Evolutionary conservation across 1,140 invertebrate species (phyloP).

Genomic region (Bombus waltoni): DNA sequence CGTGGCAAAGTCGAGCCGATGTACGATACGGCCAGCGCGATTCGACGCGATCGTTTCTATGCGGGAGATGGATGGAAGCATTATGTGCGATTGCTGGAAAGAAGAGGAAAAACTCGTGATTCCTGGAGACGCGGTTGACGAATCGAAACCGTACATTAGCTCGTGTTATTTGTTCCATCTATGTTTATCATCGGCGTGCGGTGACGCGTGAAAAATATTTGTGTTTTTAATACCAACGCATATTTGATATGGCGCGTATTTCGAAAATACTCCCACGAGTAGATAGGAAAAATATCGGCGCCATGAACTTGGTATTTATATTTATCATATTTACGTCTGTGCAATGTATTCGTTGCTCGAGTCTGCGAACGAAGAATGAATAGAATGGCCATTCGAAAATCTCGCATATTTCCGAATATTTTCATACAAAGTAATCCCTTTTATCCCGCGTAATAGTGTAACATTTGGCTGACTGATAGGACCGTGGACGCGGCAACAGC

Average conservation of each 20-base stretch:
- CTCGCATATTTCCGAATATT: no score
- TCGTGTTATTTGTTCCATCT: not conserved
- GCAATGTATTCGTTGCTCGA: no score
- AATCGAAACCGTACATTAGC: not conserved
- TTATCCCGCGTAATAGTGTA: no score
- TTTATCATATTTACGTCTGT: no score
- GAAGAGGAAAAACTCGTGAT: not conserved
- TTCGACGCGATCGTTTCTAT: slow-evolving; percentile 18
- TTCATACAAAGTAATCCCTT: no score
- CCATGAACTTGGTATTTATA: no score
- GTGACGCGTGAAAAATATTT: not conserved
- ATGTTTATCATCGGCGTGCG: not conserved
- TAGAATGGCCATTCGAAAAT: no score
- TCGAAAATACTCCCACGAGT: no score
- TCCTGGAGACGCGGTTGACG: not conserved
- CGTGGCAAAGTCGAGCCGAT: slow-evolving; percentile 31
- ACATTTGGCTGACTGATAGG: no score
- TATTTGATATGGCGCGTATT: no score
- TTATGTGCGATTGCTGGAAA: not conserved
- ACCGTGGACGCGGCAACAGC: not conserved
- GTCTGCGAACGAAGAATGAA: no score
- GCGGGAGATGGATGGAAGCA: not conserved
- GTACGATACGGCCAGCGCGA: not conserved
- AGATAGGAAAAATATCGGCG: no score
- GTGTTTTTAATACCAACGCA: not conserved